phyloP scores from a whole-genome alignment of 2,113 vertebrate species.

The Neopipo cinnamomea region DNA sequence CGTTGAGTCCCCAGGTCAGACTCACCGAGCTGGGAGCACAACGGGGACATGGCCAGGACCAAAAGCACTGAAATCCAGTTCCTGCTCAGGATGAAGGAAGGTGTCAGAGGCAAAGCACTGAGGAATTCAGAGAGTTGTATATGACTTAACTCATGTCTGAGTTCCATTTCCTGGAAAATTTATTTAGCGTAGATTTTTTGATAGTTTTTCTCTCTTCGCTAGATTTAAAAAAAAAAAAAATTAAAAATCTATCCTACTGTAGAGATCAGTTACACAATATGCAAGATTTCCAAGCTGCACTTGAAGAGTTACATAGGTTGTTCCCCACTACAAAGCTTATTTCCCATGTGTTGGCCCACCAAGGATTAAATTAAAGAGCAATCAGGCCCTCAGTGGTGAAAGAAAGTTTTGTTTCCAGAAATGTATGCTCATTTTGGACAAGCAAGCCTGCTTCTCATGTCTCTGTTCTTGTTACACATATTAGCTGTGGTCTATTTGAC shows the following conservation, averaged over 20 bases:
- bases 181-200: neutral
- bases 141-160: neutral
- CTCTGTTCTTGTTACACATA: neutral
- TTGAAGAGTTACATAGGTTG: neutral
- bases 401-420: conserved; percentile 7
- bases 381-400: neutral
- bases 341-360: neutral
- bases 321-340: neutral
- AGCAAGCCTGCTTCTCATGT: neutral
- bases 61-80: neutral
- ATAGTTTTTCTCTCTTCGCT: neutral
- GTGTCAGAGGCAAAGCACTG: neutral
- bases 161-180: neutral
- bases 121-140: neutral
- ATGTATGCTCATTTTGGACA: neutral
- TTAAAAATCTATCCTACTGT: neutral
- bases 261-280: neutral
- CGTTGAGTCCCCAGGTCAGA: neutral
- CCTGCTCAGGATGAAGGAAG: neutral
- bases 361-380: neutral
- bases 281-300: neutral
- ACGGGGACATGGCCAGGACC: neutral
- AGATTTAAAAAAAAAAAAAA: neutral
- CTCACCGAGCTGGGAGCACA: neutral
- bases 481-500: neutral